Evolutionary conservation across 2,797 vertebrate genomes (phyloP).

Genomic region (Lindbergichthys nudifrons): DNA sequence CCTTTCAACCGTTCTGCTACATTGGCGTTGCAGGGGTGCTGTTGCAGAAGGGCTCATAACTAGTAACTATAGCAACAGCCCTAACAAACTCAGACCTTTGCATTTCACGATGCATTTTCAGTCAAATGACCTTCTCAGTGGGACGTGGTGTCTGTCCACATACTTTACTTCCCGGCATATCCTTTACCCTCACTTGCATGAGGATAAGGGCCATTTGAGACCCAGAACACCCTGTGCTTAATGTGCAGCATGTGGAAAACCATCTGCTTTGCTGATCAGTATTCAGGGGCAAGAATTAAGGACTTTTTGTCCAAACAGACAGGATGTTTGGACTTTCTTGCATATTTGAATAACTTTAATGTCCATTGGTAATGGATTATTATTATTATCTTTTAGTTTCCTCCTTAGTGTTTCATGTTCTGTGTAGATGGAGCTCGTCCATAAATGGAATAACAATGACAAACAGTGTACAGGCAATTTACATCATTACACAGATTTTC

Average conservation of each 20-base stretch:
- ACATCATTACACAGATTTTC: constrained; percentile 46
- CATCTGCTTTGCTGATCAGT: constrained; percentile 64
- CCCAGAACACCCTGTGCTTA: constrained; percentile 57
- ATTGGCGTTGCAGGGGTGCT: neutral
- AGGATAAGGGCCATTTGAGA: constrained; percentile 47
- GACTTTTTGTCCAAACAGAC: constrained; percentile 46
- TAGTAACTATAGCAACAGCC: neutral
- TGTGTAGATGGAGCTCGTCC: constrained; percentile 32
- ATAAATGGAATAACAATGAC: constrained; percentile 51
- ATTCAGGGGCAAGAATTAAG: constrained; percentile 42
- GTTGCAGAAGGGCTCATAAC: neutral
- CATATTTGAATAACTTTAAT: constrained; percentile 43
- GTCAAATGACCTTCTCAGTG: neutral
- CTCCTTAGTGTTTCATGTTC: constrained; percentile 29
- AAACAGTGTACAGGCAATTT: constrained; percentile 40
- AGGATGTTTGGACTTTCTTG: constrained; percentile 40
- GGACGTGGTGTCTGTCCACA: constrained; percentile 8
- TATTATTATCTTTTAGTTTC: no score
- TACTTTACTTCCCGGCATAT: constrained; percentile 10
- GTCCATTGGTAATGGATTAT: neutral
- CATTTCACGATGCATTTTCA: constrained; percentile 5
- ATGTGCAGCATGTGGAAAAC: constrained; percentile 52
- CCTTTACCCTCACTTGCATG: constrained; percentile 12
- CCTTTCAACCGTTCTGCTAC: neutral
- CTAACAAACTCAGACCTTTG: neutral